Evolutionary conservation across 2,888 invertebrate genomes (phyloP).

Genomic region (Cheilosia vernalis): DNA sequence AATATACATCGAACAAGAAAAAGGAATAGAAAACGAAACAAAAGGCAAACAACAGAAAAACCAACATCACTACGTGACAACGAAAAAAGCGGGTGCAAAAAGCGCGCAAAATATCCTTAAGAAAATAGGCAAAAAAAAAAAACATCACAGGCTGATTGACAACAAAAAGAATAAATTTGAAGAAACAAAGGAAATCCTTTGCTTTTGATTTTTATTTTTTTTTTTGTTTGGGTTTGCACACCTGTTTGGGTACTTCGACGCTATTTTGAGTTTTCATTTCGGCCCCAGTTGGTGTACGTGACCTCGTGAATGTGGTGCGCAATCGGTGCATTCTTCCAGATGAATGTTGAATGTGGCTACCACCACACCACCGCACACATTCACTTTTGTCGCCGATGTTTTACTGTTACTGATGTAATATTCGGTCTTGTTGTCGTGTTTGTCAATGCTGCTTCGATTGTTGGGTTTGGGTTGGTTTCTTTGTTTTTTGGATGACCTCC

Average conservation of each 20-base stretch:
- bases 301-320: slow-evolving; percentile 94
- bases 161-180: slow-evolving; percentile 9
- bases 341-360: slow-evolving; percentile 67
- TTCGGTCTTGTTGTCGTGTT: background rate
- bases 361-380: slow-evolving; percentile 43
- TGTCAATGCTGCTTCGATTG: slow-evolving; percentile 11
- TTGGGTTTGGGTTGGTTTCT: slow-evolving; percentile 55
- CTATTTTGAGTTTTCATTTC: slow-evolving; percentile 97
- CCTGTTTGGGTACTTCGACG: slow-evolving; percentile 94
- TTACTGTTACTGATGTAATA: slow-evolving; percentile 9
- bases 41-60: slow-evolving; percentile 8
- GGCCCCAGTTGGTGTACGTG: slow-evolving; percentile 93
- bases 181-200: background rate
- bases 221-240: slow-evolving; percentile 77
- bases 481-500: slow-evolving; percentile 62
- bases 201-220: background rate
- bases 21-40: slow-evolving; percentile 6
- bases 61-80: slow-evolving; percentile 39
- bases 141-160: background rate
- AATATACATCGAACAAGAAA: slow-evolving; percentile 41
- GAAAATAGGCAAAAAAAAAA: background rate
- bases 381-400: slow-evolving; percentile 31
- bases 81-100: slow-evolving; percentile 12
- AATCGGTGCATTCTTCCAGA: slow-evolving; percentile 84
- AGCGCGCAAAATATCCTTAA: slow-evolving; percentile 1